phyloP scores from a whole-genome alignment of 2,888 invertebrate genomes.

The Eudasyphora cyanicolor region DNA sequence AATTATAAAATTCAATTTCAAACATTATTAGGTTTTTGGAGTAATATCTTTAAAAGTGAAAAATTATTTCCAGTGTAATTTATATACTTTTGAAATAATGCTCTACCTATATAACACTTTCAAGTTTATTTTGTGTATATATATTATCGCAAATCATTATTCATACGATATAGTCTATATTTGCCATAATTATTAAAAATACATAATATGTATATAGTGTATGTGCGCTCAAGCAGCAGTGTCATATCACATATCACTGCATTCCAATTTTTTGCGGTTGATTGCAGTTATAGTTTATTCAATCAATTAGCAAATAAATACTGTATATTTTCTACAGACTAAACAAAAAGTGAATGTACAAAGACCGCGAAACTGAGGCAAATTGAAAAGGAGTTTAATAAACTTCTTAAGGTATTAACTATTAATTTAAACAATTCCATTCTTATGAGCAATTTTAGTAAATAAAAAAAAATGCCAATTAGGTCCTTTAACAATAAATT shows the following conservation, averaged over 20 bases:
- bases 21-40: too few species aligned
- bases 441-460: too few species aligned
- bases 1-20: too few species aligned
- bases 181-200: constrained; percentile 21
- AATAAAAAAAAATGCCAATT: too few species aligned
- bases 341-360: not conserved
- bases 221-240: not conserved
- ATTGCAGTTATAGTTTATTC: not conserved
- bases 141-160: not conserved
- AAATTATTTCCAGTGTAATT: too few species aligned
- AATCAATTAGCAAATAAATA: constrained; percentile 20
- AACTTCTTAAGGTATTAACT: too few species aligned
- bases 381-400: too few species aligned
- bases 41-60: too few species aligned
- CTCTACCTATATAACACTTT: too few species aligned
- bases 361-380: not conserved
- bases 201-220: not conserved
- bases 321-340: not conserved
- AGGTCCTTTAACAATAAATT: too few species aligned
- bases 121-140: constrained; percentile 1
- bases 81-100: not conserved
- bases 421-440: too few species aligned
- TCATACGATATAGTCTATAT: not conserved
- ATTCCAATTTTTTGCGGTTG: not conserved
- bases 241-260: constrained; percentile 5